Percentiles rank a stretch among this genome's conserved stretches.
Conservation (phyloP, 2,888 invertebrate species). For the Meiosimyza decipiens region DNA sequence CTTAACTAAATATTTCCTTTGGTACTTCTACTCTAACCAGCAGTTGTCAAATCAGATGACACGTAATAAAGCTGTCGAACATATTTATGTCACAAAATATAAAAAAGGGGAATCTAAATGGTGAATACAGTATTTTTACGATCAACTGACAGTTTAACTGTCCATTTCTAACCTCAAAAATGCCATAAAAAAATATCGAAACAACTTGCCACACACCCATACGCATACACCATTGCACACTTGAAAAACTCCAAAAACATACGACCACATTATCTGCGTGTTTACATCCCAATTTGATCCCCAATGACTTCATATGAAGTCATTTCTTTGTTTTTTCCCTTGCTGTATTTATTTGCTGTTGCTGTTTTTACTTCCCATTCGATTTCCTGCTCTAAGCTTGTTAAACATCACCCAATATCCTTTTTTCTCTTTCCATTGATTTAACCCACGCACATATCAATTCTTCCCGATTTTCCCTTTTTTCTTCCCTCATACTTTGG, state of each 20-base stretch:
- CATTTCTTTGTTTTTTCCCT: conserved; percentile 27
- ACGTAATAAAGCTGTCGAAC: conserved; percentile 61
- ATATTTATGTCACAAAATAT: not conserved
- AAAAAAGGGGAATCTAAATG: not conserved
- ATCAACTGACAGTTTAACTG: conserved; percentile 24
- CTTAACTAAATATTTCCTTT: no score
- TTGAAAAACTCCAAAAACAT: conserved; percentile 45
- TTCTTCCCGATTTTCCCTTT: conserved; percentile 19
- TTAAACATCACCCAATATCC: not conserved
- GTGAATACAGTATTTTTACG: not conserved
- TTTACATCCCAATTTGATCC: conserved; percentile 61
- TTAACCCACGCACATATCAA: conserved; percentile 2
- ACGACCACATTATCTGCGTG: conserved; percentile 60
- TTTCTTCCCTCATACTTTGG: conserved; percentile 13
- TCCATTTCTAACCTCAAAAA: conserved; percentile 24
- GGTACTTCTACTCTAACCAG: no score
- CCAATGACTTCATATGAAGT: conserved; percentile 51
- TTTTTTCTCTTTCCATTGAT: not conserved
- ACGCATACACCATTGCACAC: not conserved
- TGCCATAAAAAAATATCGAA: conserved; percentile 20
- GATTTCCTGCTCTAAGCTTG: conserved; percentile 22
- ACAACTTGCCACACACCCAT: conserved; percentile 7
- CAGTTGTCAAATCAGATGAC: conserved; percentile 54
- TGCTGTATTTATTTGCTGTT: not conserved
- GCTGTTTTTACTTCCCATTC: conserved; percentile 25